These are phyloP conservation scores for Corvus hawaiiensis DNA, from an alignment of 2,113 vertebrate species.

Conservation along the genomic window DNA sequence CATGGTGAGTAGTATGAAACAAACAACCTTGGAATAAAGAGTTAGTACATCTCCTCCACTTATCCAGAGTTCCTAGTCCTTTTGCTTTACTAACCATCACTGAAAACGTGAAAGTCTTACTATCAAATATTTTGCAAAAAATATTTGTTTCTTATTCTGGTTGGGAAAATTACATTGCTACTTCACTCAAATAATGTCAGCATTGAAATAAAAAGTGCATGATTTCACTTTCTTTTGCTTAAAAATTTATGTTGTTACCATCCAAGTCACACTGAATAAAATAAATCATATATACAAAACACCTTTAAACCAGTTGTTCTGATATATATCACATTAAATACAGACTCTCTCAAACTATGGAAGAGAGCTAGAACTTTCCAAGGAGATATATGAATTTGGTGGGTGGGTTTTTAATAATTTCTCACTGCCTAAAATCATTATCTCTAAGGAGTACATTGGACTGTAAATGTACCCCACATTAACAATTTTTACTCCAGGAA, in stretches of 20 bases:
- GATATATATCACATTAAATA: neutral
- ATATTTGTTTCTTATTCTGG: neutral
- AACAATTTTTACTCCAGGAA: neutral
- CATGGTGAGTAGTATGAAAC: neutral
- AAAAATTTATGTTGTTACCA: neutral
- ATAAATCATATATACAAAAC: neutral
- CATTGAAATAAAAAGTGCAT: neutral
- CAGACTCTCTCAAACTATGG: neutral
- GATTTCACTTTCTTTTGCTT: neutral
- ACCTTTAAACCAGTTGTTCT: neutral
- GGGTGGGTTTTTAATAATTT: neutral
- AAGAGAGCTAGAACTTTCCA: neutral
- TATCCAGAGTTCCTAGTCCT: neutral
- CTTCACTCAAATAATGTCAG: neutral
- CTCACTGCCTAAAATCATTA: neutral
- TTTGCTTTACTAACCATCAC: neutral
- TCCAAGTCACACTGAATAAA: neutral
- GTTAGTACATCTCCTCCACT: neutral
- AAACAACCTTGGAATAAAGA: neutral
- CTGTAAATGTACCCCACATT: neutral
- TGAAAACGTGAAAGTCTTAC: neutral
- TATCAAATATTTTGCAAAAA: neutral
- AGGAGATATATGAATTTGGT: neutral
- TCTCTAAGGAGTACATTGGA: neutral
- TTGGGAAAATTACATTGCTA: neutral